These are phyloP conservation scores for Caiman crocodilus DNA, from an alignment of 2,797 vertebrate species.

Conservation along the genomic window DNA sequence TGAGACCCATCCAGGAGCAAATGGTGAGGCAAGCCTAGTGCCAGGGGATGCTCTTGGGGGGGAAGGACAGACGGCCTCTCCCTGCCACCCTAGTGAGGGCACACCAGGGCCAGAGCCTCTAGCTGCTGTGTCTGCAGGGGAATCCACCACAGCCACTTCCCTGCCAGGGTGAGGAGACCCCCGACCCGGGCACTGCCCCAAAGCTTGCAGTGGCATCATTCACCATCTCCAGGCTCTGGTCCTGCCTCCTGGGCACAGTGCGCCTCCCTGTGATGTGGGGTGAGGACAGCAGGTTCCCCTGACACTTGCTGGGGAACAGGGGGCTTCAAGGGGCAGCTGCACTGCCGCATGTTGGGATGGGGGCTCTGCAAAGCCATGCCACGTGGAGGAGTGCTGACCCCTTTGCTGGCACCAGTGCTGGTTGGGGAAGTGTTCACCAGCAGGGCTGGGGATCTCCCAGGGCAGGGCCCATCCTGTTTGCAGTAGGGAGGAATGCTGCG, in stretches of 20 bases:
- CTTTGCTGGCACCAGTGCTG: neutral
- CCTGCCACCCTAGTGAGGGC: too few relatives aligned
- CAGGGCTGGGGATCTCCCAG: neutral
- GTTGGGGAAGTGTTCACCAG: neutral
- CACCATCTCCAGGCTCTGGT: neutral
- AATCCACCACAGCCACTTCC: neutral
- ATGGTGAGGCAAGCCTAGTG: too few relatives aligned
- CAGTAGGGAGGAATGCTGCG: neutral
- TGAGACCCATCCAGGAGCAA: too few relatives aligned
- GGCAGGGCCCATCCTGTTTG: too few relatives aligned
- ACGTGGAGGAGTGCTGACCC: rapidly evolving
- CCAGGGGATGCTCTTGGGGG: too few relatives aligned
- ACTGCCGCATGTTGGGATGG: neutral
- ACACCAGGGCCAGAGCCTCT: neutral
- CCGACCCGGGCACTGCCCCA: rapidly evolving
- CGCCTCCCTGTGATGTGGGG: neutral
- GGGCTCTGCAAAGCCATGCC: neutral
- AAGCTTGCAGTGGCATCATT: neutral
- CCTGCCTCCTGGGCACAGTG: neutral
- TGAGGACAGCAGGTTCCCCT: neutral
- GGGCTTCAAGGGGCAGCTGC: neutral
- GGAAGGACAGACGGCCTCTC: too few relatives aligned
- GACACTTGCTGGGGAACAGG: neutral
- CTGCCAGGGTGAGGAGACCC: neutral
- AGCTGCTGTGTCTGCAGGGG: neutral